Percentiles rank a stretch among this genome's conserved stretches.
Conservation (phyloP, 2,888 invertebrate species). For the Pristionchus arcanus region DNA sequence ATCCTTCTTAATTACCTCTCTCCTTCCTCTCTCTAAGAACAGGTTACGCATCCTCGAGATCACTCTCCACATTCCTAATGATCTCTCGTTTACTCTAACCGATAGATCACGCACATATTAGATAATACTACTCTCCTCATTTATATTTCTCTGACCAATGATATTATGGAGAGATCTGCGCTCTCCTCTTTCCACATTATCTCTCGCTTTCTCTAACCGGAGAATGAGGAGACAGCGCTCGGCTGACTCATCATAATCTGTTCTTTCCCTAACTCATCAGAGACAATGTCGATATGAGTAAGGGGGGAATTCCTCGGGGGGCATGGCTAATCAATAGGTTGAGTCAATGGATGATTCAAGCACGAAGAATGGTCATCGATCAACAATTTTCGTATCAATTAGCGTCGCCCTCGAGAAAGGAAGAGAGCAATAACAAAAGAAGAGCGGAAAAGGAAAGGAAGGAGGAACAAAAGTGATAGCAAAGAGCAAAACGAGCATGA, state of each 20-base stretch:
- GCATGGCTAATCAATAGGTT: neutral
- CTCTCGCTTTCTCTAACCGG: neutral
- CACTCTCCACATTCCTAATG: neutral
- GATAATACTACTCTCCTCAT: no score
- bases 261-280: no score
- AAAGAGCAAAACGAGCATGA: neutral
- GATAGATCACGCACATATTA: no score
- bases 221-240: neutral
- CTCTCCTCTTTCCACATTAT: neutral
- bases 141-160: no score
- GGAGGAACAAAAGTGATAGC: neutral
- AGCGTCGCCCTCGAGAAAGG: neutral
- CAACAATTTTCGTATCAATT: slow-evolving; percentile 4
- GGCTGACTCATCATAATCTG: neutral
- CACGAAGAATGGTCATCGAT: neutral
- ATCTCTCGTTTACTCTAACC: neutral
- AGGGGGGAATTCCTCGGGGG: neutral
- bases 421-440: neutral
- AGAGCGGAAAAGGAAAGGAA: neutral
- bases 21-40: neutral
- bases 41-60: slow-evolving; percentile 27
- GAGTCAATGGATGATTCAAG: slow-evolving; percentile 13
- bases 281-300: no score
- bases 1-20: neutral
- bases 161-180: no score